These are phyloP conservation scores for Glaucidium brasilianum DNA, from an alignment of 2,113 vertebrate genomes.

Conservation along the genomic window DNA sequence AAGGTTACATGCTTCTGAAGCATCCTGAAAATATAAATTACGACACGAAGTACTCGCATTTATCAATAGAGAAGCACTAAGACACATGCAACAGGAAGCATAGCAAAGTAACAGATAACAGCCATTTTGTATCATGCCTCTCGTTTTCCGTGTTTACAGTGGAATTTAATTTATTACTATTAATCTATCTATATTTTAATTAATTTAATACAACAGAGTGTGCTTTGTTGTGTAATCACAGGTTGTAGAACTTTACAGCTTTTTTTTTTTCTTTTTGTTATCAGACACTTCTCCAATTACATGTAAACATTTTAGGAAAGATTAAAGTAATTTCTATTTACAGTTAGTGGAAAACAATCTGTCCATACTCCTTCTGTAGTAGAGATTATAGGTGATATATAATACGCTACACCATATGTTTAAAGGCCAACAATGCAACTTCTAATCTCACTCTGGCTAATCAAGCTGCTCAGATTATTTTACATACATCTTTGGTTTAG, in stretches of 20 bases:
- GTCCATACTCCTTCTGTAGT: not conserved
- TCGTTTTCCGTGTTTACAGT: conserved; percentile 6
- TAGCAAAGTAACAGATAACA: not conserved
- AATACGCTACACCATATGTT: conserved; percentile 79
- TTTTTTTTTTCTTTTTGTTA: conserved; percentile 5
- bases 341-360: conserved; percentile 56
- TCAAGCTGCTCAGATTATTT: conserved; percentile 99
- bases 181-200: conserved; percentile 42
- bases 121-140: not conserved
- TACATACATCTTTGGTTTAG: conserved; percentile 94
- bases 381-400: conserved; percentile 74
- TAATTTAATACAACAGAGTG: conserved; percentile 51
- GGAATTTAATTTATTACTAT: conserved; percentile 24
- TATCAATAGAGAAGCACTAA: not conserved
- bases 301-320: conserved; percentile 67
- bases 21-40: not conserved
- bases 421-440: conserved; percentile 87
- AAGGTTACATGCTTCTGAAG: not conserved
- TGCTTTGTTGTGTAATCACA: conserved; percentile 51
- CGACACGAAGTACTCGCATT: not conserved
- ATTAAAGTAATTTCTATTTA: conserved; percentile 68
- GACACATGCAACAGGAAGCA: not conserved
- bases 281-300: conserved; percentile 34
- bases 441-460: conserved; percentile 90
- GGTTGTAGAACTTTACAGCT: conserved; percentile 46